Percentiles rank a stretch among this genome's conserved stretches.
Evolutionary conservation across 2,113 vertebrate genomes (phyloP).

Genomic region (Laticauda colubrina): DNA sequence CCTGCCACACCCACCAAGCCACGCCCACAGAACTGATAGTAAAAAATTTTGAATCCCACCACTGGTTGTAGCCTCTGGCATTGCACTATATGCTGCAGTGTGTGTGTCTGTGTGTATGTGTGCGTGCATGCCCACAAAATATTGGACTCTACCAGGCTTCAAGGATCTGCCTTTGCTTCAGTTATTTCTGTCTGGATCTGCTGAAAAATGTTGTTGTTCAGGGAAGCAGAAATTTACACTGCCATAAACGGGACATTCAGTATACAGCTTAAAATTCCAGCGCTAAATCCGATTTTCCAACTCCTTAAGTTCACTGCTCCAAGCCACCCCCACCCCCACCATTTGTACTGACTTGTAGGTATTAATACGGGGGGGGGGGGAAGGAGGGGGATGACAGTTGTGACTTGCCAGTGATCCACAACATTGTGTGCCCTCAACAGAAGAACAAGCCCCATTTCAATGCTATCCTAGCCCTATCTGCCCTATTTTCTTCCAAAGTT

Average conservation of each 20-base stretch:
- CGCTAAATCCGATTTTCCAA: neutral
- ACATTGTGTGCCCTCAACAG: neutral
- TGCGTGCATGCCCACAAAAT: too few relatives aligned
- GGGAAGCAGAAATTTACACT: neutral
- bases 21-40: too few relatives aligned
- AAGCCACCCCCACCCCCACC: neutral
- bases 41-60: too few relatives aligned
- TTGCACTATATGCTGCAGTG: too few relatives aligned
- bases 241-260: neutral
- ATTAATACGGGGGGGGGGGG: neutral
- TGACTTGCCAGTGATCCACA: neutral
- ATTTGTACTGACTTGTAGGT: neutral
- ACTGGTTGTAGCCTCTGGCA: too few relatives aligned
- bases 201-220: neutral
- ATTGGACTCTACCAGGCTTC: neutral
- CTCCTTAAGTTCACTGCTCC: neutral
- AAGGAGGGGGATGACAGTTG: neutral
- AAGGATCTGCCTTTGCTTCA: conserved; percentile 10
- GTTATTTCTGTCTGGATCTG: neutral
- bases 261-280: neutral
- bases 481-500: neutral
- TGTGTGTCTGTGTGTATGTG: too few relatives aligned
- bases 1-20: too few relatives aligned
- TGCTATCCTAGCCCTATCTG: neutral
- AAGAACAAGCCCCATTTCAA: neutral